phyloP scores from a whole-genome alignment of 1,140 invertebrate genomes.

The Coelopa frigida region DNA sequence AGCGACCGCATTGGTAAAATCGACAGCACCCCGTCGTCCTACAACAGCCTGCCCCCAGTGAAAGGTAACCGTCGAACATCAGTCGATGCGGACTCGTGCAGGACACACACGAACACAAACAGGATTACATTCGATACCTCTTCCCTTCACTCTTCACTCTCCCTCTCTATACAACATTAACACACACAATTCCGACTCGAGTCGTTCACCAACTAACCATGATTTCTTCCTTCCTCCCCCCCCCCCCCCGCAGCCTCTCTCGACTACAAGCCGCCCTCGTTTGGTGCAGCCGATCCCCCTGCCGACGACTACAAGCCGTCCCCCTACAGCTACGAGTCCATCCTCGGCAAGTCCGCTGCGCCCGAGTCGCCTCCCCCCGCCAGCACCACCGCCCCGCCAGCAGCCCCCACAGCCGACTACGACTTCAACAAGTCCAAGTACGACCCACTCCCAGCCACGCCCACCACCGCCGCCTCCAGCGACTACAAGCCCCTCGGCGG shows the following conservation, averaged over 20 bases:
- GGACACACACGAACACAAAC: slow-evolving; percentile 19
- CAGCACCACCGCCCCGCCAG: slow-evolving; percentile 18
- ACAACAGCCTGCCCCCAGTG: slow-evolving; percentile 35
- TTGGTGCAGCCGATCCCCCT: slow-evolving; percentile 35
- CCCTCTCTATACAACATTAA: not conserved
- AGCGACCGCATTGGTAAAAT: slow-evolving; percentile 41
- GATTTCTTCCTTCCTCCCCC: not conserved
- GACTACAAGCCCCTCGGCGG: slow-evolving; percentile 13
- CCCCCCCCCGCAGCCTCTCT: slow-evolving; percentile 34
- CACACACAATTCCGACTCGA: not conserved
- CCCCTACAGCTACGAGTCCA: slow-evolving; percentile 21
- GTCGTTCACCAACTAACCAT: not conserved
- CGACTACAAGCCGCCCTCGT: slow-evolving; percentile 42
- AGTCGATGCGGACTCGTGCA: slow-evolving; percentile 6
- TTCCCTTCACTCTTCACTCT: not conserved
- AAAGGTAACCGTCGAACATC: slow-evolving; percentile 40
- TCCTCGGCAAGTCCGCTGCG: slow-evolving; percentile 12
- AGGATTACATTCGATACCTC: not conserved
- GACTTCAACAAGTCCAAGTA: slow-evolving; percentile 10
- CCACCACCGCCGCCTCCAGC: not conserved
- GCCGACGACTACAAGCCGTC: slow-evolving; percentile 22
- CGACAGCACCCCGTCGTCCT: slow-evolving; percentile 33
- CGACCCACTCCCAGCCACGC: not conserved
- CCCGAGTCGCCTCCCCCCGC: slow-evolving; percentile 15
- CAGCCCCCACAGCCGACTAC: slow-evolving; percentile 14